Base-by-base conservation (phyloP, 2,888 invertebrate species). In the Phortica okadai region DNA sequence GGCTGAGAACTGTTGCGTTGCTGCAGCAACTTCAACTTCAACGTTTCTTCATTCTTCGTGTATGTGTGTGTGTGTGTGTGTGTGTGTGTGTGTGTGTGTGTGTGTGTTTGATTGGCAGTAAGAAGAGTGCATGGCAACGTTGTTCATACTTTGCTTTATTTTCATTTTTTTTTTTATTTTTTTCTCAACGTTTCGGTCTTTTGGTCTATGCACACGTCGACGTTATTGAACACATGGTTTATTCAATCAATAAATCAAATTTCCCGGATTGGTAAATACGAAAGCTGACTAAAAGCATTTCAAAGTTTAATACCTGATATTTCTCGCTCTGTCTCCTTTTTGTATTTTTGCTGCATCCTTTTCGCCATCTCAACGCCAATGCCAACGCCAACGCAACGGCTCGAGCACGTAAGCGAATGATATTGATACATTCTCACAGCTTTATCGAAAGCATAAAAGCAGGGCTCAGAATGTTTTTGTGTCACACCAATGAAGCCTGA, bases 161-260 rank as follows among this genome's bases (percentile, higher is more conserved):
- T 56, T 14, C n/a, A 10, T 56, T 16, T 11, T 14, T 56, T 6
- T 56, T n/a, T 56, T 56, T 21, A 21, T 33, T 5, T 33, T 33
- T 33, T 33, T 33, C 33, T 33, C 33, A 5, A 33, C 33, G 33
- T 33, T 33, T 33, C 33, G 33, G 33, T 33, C 33, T 33, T 33
- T 33, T 33, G 33, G 3, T 33, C 33, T 33, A 33, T 33, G 33
- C 33, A 33, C 16, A 62, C 16, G 10, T 6, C 62, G 21, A 62
- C 50, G 62, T 62, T 62, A 25, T 25, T 62, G 62, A 62, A 21
- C 8, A 62, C 42, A 21, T 54, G 44, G 50, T 70, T 54, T 54
- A 70, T 70, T 70, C 70, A 76, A 76, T 80, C 85, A 85, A 85
- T 85, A 85, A 85, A 86, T 85, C 87, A 85, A 83, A 85, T 82